phyloP scores from a whole-genome alignment of 2,797 vertebrate species.

The Melanotaenia parkinsoni region DNA sequence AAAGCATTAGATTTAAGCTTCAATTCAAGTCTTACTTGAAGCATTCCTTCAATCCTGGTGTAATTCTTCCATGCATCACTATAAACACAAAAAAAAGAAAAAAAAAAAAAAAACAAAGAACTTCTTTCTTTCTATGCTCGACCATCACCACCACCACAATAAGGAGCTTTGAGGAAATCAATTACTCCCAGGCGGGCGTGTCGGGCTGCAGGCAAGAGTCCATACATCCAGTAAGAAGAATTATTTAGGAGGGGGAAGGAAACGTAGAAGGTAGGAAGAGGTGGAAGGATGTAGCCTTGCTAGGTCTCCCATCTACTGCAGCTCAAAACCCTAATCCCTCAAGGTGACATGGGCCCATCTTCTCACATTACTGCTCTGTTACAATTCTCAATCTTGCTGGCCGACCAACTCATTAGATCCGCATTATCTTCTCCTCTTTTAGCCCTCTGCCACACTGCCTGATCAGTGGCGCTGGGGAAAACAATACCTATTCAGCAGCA shows the following conservation, averaged over 20 bases:
- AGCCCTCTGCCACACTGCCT: conserved; percentile 74
- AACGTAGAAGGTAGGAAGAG: conserved; percentile 50
- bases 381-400: conserved; percentile 78
- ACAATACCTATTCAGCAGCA: conserved; percentile 77
- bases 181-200: conserved; percentile 73
- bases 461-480: conserved; percentile 73
- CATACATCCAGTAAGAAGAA: conserved; percentile 70
- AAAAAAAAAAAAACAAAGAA: conserved; percentile 58
- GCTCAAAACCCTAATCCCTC: conserved; percentile 72
- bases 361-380: conserved; percentile 77
- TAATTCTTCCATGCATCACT: conserved; percentile 66
- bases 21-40: background rate
- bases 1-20: conserved; percentile 3
- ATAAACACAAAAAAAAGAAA: background rate
- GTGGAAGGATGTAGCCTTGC: conserved; percentile 56
- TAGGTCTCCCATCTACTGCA: conserved; percentile 59
- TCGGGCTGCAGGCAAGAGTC: conserved; percentile 51
- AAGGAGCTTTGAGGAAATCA: conserved; percentile 76
- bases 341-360: conserved; percentile 72
- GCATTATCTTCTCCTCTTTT: conserved; percentile 78
- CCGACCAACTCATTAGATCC: conserved; percentile 80
- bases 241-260: conserved; percentile 60
- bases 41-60: conserved; percentile 35
- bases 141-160: conserved; percentile 42
- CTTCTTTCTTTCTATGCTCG: conserved; percentile 35